phyloP scores from a whole-genome alignment of 2,113 vertebrate species.

The Elanus axillaris region DNA sequence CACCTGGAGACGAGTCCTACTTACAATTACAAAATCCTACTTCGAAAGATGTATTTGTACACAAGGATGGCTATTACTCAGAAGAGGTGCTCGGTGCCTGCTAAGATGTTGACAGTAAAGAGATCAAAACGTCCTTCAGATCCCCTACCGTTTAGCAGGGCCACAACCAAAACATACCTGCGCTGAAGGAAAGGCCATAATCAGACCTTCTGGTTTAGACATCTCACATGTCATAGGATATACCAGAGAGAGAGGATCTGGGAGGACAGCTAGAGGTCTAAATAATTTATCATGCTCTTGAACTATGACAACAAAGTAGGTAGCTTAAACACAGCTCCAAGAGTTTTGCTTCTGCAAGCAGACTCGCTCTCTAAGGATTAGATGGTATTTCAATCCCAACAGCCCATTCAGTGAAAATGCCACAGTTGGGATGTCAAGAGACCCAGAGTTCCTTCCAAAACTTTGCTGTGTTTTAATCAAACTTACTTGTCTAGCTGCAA shows the following conservation, averaged over 20 bases:
- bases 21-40: not conserved
- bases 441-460: not conserved
- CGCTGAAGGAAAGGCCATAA: not conserved
- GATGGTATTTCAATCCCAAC: slow-evolving; percentile 4
- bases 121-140: not conserved
- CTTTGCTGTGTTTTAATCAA: slow-evolving; percentile 5
- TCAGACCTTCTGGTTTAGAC: not conserved
- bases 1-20: not conserved
- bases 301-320: not conserved
- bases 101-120: not conserved
- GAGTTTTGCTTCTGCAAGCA: not conserved
- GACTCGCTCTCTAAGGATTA: not conserved
- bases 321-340: not conserved
- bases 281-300: not conserved
- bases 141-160: not conserved
- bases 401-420: not conserved
- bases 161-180: not conserved
- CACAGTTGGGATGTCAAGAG: not conserved
- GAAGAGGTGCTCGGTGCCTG: not conserved
- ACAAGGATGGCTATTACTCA: not conserved
- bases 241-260: not conserved
- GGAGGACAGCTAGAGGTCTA: not conserved
- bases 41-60: not conserved
- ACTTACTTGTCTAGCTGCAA: not conserved
- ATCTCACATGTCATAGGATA: not conserved